Base-by-base conservation (phyloP, 2,797 vertebrate genomes). In the Sebastiscus tertius region DNA sequence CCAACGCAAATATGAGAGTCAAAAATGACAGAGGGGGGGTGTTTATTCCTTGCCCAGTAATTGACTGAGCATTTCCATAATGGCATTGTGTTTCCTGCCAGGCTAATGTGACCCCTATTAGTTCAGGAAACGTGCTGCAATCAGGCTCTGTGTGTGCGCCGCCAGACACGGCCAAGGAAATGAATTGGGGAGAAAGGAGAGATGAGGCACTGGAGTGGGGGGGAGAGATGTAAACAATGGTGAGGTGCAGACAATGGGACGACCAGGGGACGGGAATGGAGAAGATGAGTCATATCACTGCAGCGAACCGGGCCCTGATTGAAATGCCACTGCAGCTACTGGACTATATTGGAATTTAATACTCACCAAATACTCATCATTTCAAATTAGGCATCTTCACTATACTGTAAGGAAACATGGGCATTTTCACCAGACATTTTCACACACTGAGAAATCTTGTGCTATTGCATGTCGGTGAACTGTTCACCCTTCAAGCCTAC, bases 261-360 rank as follows among this genome's bases (percentile, higher is more conserved):
- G 60, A 88, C 73, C 75, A 66, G 54, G 72, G 72, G 83, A 89
- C 82, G 46, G 71, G 71, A 88, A 67, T 52, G 76, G 64, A 62
- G 75, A 79, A 82, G 92, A 94, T 95, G 94, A 96, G 84, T 96
- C 94, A 95, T 92, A 89, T 92, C 72, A 77, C 91, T 89, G 94
- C 92, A 93, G 92, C 78, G 84, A 83, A 75, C 75, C 6, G 2
- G 73, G 77, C 61, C 76, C 58, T 72, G 81, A 92, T 94, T 93
- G 79, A 90, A 92, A 89, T 81, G 78, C 81, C 65, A 79, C 79
- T 76, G 81, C 88, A 90, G 91, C 73, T 82, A 27, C 27, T 46
- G 27, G 77, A 89, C 64, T 24, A 46, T 29, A 61, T 29, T 66
- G 20, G 8, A 60, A 72, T 82, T 63, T 58, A 27, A 34, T 61